These are phyloP conservation scores for Festucalex cinctus DNA, from an alignment of 2,113 vertebrate species.

Conservation along the genomic window DNA sequence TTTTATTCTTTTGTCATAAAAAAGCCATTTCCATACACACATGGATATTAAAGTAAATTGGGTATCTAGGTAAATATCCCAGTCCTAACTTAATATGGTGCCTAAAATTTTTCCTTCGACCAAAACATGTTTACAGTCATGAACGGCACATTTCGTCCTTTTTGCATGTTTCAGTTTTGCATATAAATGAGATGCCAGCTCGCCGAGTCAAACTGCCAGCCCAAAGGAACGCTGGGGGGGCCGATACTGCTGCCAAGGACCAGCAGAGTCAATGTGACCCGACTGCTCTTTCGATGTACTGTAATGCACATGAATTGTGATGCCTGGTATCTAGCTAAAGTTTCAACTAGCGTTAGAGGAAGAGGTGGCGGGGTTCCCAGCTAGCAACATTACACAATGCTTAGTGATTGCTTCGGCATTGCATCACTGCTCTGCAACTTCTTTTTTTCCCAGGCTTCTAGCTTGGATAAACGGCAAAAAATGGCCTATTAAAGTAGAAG, in stretches of 20 bases:
- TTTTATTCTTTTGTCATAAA: too few relatives aligned
- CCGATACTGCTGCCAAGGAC: background rate
- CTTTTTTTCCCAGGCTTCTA: constrained; percentile 9
- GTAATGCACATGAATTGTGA: background rate
- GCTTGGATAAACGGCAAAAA: constrained; percentile 10
- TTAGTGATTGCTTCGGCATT: constrained; percentile 56
- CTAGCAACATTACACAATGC: constrained; percentile 58
- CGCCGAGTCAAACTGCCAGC: constrained; percentile 42
- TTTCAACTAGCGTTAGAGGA: constrained; percentile 38
- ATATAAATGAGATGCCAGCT: background rate
- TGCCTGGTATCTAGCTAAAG: constrained; percentile 24
- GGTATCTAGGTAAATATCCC: too few relatives aligned
- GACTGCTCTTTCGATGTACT: background rate
- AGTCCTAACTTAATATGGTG: background rate
- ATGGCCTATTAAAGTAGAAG: background rate
- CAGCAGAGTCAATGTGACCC: constrained; percentile 6
- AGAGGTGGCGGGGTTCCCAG: constrained; percentile 56
- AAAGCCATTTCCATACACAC: too few relatives aligned
- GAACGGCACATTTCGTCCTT: background rate
- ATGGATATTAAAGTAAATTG: too few relatives aligned
- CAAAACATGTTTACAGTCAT: background rate
- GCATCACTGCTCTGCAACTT: constrained; percentile 59
- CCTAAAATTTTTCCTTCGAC: background rate
- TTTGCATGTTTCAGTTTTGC: background rate
- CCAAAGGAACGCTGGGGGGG: constrained; percentile 27